Evolutionary conservation across 1,140 invertebrate species (phyloP).

Genomic region (Drosophila sp.): DNA sequence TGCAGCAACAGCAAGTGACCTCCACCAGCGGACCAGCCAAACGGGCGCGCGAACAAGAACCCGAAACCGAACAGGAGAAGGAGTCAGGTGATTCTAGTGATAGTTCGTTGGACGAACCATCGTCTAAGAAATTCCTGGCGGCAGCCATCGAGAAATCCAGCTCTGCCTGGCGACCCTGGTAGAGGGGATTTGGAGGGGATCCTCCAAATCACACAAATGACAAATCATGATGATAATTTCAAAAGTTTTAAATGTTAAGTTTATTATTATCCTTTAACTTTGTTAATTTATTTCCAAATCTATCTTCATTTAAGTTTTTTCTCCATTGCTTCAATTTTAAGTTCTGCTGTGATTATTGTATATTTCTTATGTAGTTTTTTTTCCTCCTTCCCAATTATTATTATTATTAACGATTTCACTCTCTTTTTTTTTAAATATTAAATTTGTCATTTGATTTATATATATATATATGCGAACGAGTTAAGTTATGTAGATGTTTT

Average conservation of each 20-base stretch:
- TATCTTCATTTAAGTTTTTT: conserved; percentile 51
- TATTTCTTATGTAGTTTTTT: conserved; percentile 72
- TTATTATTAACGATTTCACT: conserved; percentile 36
- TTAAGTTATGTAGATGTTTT: conserved; percentile 72
- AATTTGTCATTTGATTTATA: conserved; percentile 26
- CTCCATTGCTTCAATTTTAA: conserved; percentile 66
- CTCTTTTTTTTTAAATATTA: conserved; percentile 55
- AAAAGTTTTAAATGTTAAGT: conserved; percentile 58
- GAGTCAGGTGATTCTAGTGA: conserved; percentile 71
- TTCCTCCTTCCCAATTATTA: conserved; percentile 22
- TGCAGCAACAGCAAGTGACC: conserved; percentile 81
- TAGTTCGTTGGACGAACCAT: conserved; percentile 67
- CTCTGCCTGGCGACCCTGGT: conserved; percentile 60
- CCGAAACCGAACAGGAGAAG: conserved; percentile 35
- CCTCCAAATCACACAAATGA: not conserved
- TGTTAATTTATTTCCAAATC: conserved; percentile 68
- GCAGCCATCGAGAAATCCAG: conserved; percentile 64
- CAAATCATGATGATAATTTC: conserved; percentile 8
- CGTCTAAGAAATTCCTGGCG: conserved; percentile 63
- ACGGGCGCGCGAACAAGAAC: conserved; percentile 51
- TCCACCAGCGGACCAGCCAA: conserved; percentile 71
- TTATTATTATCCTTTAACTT: conserved; percentile 29
- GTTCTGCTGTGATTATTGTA: conserved; percentile 80
- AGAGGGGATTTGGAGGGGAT: conserved; percentile 13
- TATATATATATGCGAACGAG: conserved; percentile 21